Conservation (phyloP, 2,888 invertebrate genomes). For the Drosophila prolongata region DNA sequence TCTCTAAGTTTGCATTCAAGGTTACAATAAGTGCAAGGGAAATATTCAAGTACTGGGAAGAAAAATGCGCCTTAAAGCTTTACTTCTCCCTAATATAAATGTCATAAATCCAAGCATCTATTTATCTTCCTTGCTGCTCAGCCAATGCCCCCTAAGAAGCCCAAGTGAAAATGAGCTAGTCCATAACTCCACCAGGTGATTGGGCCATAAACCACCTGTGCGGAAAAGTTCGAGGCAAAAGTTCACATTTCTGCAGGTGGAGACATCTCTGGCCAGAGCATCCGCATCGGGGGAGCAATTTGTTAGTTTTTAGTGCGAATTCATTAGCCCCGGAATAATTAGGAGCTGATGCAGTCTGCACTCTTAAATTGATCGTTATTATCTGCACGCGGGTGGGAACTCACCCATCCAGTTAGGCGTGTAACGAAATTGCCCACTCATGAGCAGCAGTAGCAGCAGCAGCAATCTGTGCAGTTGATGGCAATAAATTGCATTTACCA, state of each 20-base stretch:
- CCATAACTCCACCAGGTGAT: background rate
- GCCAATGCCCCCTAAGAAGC: background rate
- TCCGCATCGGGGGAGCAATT: constrained; percentile 1
- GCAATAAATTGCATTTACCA: constrained; percentile 66
- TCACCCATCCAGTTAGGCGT: constrained; percentile 16
- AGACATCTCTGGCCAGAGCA: background rate
- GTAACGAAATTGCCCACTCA: constrained; percentile 20
- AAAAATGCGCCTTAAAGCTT: background rate
- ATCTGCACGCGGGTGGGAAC: background rate
- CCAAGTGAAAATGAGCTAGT: background rate
- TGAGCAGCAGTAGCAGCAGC: constrained; percentile 17
- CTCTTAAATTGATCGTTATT: constrained; percentile 26
- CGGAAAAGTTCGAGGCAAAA: background rate
- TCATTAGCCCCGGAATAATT: constrained; percentile 27
- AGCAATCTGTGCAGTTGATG: constrained; percentile 50
- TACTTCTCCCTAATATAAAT: background rate
- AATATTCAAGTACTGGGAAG: background rate
- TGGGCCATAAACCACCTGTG: constrained; percentile 8
- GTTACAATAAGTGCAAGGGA: background rate
- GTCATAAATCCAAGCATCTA: constrained; percentile 1
- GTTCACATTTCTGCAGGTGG: background rate
- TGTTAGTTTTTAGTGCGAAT: constrained; percentile 11
- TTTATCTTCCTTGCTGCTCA: background rate
- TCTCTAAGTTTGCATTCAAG: background rate
- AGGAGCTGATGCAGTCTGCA: constrained; percentile 14